Percentiles rank a stretch among this genome's conserved stretches.
phyloP scores from a whole-genome alignment of 2,888 invertebrate genomes.

The Agonopterix arenella region DNA sequence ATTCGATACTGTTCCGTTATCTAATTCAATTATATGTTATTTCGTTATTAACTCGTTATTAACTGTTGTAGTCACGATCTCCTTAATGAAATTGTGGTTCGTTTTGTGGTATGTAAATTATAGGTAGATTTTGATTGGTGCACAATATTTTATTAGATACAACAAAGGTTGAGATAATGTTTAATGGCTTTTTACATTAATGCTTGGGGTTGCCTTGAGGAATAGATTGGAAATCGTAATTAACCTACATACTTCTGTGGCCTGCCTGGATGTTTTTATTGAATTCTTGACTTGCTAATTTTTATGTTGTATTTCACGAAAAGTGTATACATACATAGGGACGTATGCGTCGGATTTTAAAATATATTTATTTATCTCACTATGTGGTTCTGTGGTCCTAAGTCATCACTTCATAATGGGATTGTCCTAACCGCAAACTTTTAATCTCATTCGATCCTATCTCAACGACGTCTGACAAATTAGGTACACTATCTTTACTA shows the following conservation, averaged over 20 bases:
- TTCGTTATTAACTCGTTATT: conserved; percentile 55
- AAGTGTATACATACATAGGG: too few species aligned
- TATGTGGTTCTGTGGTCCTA: too few species aligned
- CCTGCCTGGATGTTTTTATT: neutral
- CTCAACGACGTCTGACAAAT: neutral
- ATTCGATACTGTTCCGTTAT: conserved; percentile 55
- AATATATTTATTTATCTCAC: too few species aligned
- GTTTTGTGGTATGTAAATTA: conserved; percentile 42
- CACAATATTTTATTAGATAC: neutral
- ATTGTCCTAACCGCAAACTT: neutral
- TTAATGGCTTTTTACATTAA: neutral
- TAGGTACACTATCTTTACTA: neutral
- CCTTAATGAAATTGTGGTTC: conserved; percentile 33
- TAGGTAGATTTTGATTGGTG: conserved; percentile 19
- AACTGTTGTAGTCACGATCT: conserved; percentile 52
- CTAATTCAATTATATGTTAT: conserved; percentile 66
- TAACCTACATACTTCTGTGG: neutral
- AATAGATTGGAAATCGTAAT: neutral
- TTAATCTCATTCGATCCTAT: neutral
- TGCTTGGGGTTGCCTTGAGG: neutral
- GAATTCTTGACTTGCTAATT: neutral
- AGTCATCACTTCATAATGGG: too few species aligned
- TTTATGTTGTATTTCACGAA: neutral
- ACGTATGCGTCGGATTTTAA: too few species aligned
- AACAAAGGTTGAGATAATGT: neutral